Percentiles rank a stretch among this genome's conserved stretches.
phyloP scores from a whole-genome alignment of 2,797 vertebrate genomes.

The Echiichthys vipera region DNA sequence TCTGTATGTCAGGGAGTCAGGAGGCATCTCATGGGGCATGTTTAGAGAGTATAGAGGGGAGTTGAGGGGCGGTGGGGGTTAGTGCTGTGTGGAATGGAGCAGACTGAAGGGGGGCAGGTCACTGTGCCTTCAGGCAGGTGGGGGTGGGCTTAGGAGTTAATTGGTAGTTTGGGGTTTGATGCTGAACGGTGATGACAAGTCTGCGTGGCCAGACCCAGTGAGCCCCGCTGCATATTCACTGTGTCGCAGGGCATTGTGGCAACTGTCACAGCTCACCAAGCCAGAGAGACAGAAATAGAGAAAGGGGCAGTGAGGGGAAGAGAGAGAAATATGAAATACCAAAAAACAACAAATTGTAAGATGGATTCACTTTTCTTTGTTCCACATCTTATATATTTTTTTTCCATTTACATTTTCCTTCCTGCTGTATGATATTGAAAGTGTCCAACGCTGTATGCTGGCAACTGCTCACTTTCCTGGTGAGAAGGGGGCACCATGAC shows the following conservation, averaged over 20 bases:
- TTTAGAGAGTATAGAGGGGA: slow-evolving; percentile 51
- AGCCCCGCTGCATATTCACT: slow-evolving; percentile 90
- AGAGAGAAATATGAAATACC: not conserved
- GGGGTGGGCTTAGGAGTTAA: slow-evolving; percentile 86
- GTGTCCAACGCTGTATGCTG: slow-evolving; percentile 8
- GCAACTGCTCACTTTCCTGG: slow-evolving; percentile 22
- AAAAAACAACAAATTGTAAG: not conserved
- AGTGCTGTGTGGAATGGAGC: slow-evolving; percentile 49
- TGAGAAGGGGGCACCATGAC: slow-evolving; percentile 29
- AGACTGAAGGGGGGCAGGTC: slow-evolving; percentile 65
- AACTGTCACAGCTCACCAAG: slow-evolving; percentile 83
- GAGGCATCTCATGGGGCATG: slow-evolving; percentile 61
- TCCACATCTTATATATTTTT: slow-evolving; percentile 14
- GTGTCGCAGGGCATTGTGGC: slow-evolving; percentile 87
- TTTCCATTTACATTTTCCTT: not conserved
- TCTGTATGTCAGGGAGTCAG: slow-evolving; percentile 72
- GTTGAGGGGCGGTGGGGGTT: slow-evolving; percentile 59
- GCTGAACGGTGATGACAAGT: slow-evolving; percentile 88
- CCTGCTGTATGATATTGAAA: not conserved
- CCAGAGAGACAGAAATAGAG: slow-evolving; percentile 20
- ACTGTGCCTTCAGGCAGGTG: slow-evolving; percentile 73
- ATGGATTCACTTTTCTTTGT: slow-evolving; percentile 3
- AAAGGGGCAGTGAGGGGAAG: slow-evolving; percentile 14
- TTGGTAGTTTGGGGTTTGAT: slow-evolving; percentile 90
- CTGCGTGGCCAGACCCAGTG: slow-evolving; percentile 84